These are phyloP conservation scores for Enteromius mattozi DNA, from an alignment of 2,797 vertebrate species.

Conservation along the genomic window DNA sequence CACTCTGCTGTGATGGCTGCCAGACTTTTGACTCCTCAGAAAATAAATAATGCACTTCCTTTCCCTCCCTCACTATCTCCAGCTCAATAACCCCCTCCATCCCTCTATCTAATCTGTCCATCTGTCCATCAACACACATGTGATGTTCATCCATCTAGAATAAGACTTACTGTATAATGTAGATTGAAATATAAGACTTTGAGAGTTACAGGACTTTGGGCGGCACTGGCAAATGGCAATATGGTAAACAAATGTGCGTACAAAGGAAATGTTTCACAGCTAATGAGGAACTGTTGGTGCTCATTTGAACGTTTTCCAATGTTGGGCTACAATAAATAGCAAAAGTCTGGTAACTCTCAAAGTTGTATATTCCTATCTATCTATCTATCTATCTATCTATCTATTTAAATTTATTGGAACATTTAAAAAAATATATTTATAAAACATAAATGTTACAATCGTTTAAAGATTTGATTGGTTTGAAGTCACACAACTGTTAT, in stretches of 20 bases:
- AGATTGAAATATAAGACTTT: slow-evolving; percentile 2
- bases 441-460: not conserved
- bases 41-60: slow-evolving; percentile 79
- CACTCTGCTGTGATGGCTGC: slow-evolving; percentile 64
- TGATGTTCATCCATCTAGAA: slow-evolving; percentile 14
- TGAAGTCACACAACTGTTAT: not conserved
- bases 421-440: too few relatives aligned
- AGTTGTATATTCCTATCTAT: too few relatives aligned
- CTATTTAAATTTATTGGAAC: not conserved
- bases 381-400: too few relatives aligned
- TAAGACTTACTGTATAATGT: not conserved
- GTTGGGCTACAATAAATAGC: not conserved
- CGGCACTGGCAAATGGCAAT: not conserved
- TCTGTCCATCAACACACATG: slow-evolving; percentile 46
- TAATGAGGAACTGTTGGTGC: not conserved
- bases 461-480: not conserved
- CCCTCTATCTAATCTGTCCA: slow-evolving; percentile 51
- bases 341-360: too few relatives aligned
- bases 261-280: not conserved
- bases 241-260: not conserved
- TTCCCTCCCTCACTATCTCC: slow-evolving; percentile 58
- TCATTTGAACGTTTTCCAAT: not conserved
- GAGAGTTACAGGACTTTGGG: slow-evolving; percentile 9
- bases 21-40: slow-evolving; percentile 70
- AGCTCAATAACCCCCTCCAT: slow-evolving; percentile 46